A percentile compares a stretch with the other conserved stretches of the same genome.
Conservation (phyloP, 2,888 invertebrate genomes). For the Hermodice carunculata region DNA sequence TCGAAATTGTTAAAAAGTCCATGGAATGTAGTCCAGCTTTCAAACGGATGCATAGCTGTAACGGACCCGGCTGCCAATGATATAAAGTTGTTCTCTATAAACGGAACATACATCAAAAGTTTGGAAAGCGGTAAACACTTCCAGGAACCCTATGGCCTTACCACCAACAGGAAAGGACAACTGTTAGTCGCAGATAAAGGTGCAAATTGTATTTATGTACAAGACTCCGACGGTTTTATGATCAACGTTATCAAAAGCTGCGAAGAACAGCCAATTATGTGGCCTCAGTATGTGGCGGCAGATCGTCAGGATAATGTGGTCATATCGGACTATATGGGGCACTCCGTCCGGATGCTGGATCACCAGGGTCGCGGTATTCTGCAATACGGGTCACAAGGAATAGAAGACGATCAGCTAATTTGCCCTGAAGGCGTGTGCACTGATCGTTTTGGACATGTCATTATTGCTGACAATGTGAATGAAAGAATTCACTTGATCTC, state of each 20-base stretch:
- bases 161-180: conserved; percentile 2
- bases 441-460: conserved; percentile 14
- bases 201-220: conserved; percentile 18
- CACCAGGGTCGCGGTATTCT: neutral
- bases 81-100: conserved; percentile 6
- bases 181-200: conserved; percentile 20
- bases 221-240: conserved; percentile 6
- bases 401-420: conserved; percentile 5
- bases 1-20: conserved; percentile 3
- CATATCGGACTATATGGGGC: conserved; percentile 15
- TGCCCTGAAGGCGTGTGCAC: conserved; percentile 19
- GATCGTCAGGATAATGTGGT: conserved; percentile 14
- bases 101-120: conserved; percentile 5
- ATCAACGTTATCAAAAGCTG: neutral
- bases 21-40: conserved; percentile 8
- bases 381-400: conserved; percentile 6
- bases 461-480: conserved; percentile 14
- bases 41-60: conserved; percentile 7
- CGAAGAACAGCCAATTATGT: neutral
- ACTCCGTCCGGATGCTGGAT: conserved; percentile 4
- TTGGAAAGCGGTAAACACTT: conserved; percentile 8
- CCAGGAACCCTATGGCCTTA: conserved; percentile 16
- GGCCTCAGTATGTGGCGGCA: conserved; percentile 18
- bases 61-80: conserved; percentile 9
- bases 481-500: conserved; percentile 11